Evolutionary conservation across 2,113 vertebrate genomes (phyloP), one percentile per base, ranked within the genome.

Genomic region (Spea multiplicata): DNA sequence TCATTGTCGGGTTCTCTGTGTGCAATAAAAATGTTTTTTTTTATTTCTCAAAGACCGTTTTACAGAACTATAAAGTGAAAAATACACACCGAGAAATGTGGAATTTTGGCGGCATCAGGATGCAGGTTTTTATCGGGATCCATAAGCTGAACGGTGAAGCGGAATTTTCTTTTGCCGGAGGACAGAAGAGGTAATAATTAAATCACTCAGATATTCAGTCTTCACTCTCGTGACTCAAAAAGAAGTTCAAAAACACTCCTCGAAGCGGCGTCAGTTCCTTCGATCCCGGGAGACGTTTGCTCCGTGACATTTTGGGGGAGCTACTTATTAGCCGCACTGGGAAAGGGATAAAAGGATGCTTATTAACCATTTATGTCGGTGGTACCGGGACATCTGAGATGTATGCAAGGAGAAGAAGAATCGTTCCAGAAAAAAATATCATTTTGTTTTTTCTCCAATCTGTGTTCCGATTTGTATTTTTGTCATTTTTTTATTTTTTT

Each of bases 151-250:
- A 71, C 68, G 48, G 53, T 71, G n/a, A 71, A 44, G 49, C 47
- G 68, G 7, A 71, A 53, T 53, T 71, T 52, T 48, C 4, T 50
- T 71, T 71, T 71, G 48, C 49, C 16, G 5, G 14, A 44, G 71
- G 50, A 59, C 8, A 73, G 71, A 10, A 67, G 9, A 71, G 69
- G 7, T 55, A 52, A 53, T 53, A 71, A 59, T 59, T 73, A 73
- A 59, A 10, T 13, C 45, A 57, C 30, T 44, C 17, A 57, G 71
- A 73, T 8, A 52, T 52, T 52, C 50, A 52, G 50, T 52, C 1
- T 10, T 10, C 6, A 52, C 50, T 52, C 6, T 10, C 6, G 50
- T 52, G 50, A 52, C 9, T 10, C 50, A 7, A 52, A 30, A 4
- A 66, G 62, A 10, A 30, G 17, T 4, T 30, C 8, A 16, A 30